Conservation (phyloP, 1,140 invertebrate genomes). For the Zaprionus davidi region DNA sequence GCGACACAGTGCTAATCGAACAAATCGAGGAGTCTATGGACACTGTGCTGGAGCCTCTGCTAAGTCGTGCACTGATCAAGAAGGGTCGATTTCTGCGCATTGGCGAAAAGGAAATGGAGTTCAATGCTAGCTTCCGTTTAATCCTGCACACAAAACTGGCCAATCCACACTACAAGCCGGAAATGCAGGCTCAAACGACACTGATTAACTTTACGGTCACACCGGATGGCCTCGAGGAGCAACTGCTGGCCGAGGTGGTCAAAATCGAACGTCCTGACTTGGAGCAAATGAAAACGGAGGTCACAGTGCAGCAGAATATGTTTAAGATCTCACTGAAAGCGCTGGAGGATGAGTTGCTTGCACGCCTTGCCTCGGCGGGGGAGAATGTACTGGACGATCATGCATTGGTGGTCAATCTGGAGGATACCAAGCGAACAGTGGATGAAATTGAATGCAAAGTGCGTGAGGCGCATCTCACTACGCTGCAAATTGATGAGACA, state of each 20-base stretch:
- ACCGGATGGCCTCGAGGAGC: slow-evolving; percentile 96
- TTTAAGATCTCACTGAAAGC: slow-evolving; percentile 97
- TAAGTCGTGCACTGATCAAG: slow-evolving; percentile 94
- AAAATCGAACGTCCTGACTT: slow-evolving; percentile 97
- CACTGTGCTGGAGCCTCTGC: slow-evolving; percentile 94
- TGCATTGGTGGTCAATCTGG: slow-evolving; percentile 95
- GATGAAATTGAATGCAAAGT: slow-evolving; percentile 96
- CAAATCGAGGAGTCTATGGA: slow-evolving; percentile 96
- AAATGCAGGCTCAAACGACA: slow-evolving; percentile 98
- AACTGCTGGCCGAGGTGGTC: slow-evolving; percentile 96
- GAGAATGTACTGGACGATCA: slow-evolving; percentile 96
- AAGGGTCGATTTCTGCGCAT: slow-evolving; percentile 91
- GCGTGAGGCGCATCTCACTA: slow-evolving; percentile 92
- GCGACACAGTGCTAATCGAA: slow-evolving; percentile 92
- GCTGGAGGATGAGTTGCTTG: slow-evolving; percentile 95
- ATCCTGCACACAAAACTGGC: slow-evolving; percentile 97
- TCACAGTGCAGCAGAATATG: slow-evolving; percentile 97
- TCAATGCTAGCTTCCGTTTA: slow-evolving; percentile 92
- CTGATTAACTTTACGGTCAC: slow-evolving; percentile 98
- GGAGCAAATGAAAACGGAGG: slow-evolving; percentile 89
- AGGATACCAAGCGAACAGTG: slow-evolving; percentile 97
- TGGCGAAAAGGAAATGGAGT: slow-evolving; percentile 97
- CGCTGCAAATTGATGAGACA: slow-evolving; percentile 95
- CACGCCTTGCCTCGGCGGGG: slow-evolving; percentile 93
- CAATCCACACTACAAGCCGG: slow-evolving; percentile 98